A percentile compares a stretch with the other conserved stretches of the same genome.
Conservation (phyloP, 1,140 invertebrate species). For the Spodoptera frugiperda region DNA sequence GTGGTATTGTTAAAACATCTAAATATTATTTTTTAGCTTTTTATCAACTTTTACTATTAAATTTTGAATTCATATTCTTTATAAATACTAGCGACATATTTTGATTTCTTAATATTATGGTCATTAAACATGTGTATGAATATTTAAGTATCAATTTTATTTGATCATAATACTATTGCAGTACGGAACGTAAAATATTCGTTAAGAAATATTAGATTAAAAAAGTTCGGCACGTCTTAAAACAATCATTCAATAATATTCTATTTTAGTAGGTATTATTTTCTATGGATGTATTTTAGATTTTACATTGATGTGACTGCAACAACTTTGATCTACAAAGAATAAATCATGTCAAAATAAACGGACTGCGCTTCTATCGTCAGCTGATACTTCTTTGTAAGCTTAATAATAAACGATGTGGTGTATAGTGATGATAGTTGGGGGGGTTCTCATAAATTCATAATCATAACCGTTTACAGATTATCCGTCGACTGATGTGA, state of each 20-base stretch:
- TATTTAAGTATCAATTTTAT: no score
- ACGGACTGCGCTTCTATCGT: background rate
- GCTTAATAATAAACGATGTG: constrained; percentile 43
- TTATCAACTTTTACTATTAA: no score
- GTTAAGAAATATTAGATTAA: background rate
- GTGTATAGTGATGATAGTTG: constrained; percentile 41
- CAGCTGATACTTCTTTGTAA: constrained; percentile 18
- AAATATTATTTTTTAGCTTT: no score
- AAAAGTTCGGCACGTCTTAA: background rate
- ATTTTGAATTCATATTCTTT: no score
- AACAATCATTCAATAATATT: no score
- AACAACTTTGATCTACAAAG: constrained; percentile 12
- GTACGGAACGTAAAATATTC: background rate
- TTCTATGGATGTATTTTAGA: no score
- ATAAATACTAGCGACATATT: no score
- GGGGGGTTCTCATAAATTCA: constrained; percentile 45
- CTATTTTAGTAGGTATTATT: no score
- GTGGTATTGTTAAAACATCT: no score
- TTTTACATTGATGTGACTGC: background rate
- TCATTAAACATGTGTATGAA: no score
- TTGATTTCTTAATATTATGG: no score
- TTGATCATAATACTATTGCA: no score
- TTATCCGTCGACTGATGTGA: constrained; percentile 43
- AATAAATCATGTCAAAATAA: constrained; percentile 9
- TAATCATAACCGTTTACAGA: constrained; percentile 54